These are phyloP conservation scores for Eristalis arbustorum DNA, from an alignment of 2,888 invertebrate species.

Conservation along the genomic window DNA sequence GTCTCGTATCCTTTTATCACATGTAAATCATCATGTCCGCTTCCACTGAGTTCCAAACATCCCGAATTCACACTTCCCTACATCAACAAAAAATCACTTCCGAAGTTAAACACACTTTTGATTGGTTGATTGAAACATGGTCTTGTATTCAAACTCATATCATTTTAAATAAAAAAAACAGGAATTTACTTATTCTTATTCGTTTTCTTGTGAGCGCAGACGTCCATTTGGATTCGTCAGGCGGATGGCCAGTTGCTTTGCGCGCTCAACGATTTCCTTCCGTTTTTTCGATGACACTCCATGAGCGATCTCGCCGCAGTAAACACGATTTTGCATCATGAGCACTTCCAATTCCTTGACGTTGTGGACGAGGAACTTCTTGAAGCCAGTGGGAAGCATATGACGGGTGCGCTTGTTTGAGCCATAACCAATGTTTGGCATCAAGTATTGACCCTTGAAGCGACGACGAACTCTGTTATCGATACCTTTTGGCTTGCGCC, in stretches of 20 bases:
- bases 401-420: constrained; percentile 96
- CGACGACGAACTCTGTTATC: constrained; percentile 99
- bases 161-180: constrained; percentile 71
- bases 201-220: constrained; percentile 98
- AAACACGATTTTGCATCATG: constrained; percentile 99
- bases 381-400: constrained; percentile 98
- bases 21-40: too few species aligned
- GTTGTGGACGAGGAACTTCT: constrained; percentile 96
- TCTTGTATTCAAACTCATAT: constrained; percentile 35
- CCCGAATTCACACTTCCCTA: background rate
- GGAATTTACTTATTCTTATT: constrained; percentile 84
- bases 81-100: background rate
- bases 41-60: background rate
- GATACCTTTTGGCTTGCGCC: constrained; percentile 99
- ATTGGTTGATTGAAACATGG: background rate
- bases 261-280: constrained; percentile 96
- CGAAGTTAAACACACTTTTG: background rate
- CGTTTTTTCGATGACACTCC: constrained; percentile 98
- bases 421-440: constrained; percentile 99
- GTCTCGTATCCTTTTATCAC: too few species aligned
- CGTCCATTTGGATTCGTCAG: constrained; percentile 98
- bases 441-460: constrained; percentile 99
- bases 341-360: constrained; percentile 97
- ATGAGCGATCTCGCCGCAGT: constrained; percentile 98
- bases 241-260: constrained; percentile 96